A percentile compares a stretch with the other conserved stretches of the same genome.
These are phyloP conservation scores for Fragum sueziense DNA, from an alignment of 2,888 invertebrate genomes.

Conservation along the genomic window DNA sequence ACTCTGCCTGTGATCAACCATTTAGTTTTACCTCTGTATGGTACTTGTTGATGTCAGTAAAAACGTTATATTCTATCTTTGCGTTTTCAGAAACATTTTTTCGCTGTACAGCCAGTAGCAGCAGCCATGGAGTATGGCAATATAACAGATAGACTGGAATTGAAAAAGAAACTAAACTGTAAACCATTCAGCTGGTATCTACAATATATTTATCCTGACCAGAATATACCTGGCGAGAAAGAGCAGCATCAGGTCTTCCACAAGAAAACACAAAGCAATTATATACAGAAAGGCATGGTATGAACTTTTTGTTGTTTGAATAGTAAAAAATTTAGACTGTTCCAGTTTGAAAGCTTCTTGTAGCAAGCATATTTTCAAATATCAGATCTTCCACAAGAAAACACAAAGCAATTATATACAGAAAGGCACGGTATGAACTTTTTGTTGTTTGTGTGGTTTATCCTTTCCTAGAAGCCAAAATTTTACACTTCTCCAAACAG, in stretches of 20 bases:
- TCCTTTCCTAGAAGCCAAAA: no score
- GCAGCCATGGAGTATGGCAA: constrained; percentile 87
- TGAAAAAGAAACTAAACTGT: constrained; percentile 90
- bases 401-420: background rate
- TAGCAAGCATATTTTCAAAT: no score
- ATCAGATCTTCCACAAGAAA: background rate
- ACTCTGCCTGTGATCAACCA: no score
- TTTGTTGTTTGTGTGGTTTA: background rate
- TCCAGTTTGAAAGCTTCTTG: no score
- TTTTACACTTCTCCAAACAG: no score
- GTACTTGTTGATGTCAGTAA: no score
- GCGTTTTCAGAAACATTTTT: constrained; percentile 89
- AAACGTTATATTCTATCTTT: no score
- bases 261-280: background rate
- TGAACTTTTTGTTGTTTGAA: background rate
- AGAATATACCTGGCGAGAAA: constrained; percentile 21
- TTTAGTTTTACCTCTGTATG: no score
- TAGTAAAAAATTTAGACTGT: no score
- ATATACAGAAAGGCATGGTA: constrained; percentile 3
- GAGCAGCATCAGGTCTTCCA: background rate
- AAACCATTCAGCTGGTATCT: constrained; percentile 94
- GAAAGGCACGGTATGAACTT: background rate
- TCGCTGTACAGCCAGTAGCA: constrained; percentile 86
- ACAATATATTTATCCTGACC: constrained; percentile 88
- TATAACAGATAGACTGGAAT: constrained; percentile 88